Base-by-base conservation (phyloP, 2,797 vertebrate genomes). In the Craterocephalus amniculus region DNA sequence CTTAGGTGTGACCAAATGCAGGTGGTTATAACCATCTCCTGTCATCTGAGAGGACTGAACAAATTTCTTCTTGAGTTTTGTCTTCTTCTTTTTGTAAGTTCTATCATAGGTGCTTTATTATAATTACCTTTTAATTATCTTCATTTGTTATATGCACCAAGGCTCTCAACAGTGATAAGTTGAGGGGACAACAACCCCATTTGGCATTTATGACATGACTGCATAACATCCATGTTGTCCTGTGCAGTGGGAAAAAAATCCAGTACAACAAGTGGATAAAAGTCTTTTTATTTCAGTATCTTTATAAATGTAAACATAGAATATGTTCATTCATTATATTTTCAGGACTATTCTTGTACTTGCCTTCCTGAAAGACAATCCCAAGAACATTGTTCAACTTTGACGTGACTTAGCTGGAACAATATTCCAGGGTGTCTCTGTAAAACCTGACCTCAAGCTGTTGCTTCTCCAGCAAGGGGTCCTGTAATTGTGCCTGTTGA, bases 401-500 rank as follows among this genome's bases (percentile, higher is more conserved):
- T 29, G 48, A 27, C 32, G n/a, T 8, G 8, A 58, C 9, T 43
- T 27, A 38, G 0, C 58, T 27, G 20, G 24, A 1, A 31, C 54
- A 14, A 31, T 54, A 26, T 12, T 40, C 13, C 2, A 52, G 18
- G 35, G 26, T 16, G 6, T 29, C 18, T 36, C 38, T 54, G 18
- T 38, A 35, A 34, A 62, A 18, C n/a, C 11, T 34, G 11, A 24
- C 22, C 27, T 58, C 40, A 31, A 24, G 32, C 38, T 51, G 18
- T 29, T 60, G 63, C 48, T 58, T 62, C 29, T 13, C 2, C 34
- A 45, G 45, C 27, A 4, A 63, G 74, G 14, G 70, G 57, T 66
- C 62, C 34, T 49, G 31, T 24, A 27, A 57, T 16, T 56, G 22
- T 63, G 55, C 77, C 75, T 81, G 58, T 74, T 81, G 66, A 76